These are phyloP conservation scores for Rhabditoides inermis DNA, from an alignment of 2,888 invertebrate genomes.

Conservation along the genomic window DNA sequence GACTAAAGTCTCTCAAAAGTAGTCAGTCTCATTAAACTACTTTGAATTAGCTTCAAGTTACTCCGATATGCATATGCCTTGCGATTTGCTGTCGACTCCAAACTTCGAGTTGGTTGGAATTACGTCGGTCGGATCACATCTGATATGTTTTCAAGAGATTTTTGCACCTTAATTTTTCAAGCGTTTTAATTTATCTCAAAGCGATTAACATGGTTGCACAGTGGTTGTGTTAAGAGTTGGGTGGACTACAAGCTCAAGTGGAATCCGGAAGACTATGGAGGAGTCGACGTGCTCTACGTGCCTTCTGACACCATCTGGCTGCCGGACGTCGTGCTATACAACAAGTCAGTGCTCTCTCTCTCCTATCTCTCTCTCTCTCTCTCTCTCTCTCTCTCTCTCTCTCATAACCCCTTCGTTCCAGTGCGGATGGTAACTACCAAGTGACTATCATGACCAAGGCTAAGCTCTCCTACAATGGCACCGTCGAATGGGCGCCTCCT, in stretches of 20 bases:
- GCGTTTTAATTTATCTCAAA: too few relatives aligned
- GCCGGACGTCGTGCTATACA: conserved; percentile 51
- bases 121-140: too few relatives aligned
- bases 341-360: conserved; percentile 34
- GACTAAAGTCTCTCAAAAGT: too few relatives aligned
- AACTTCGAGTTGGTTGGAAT: too few relatives aligned
- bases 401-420: conserved; percentile 15
- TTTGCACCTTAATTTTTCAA: too few relatives aligned
- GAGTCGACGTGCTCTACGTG: conserved; percentile 53
- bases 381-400: background rate
- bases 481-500: conserved; percentile 53
- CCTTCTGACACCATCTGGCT: conserved; percentile 52
- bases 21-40: too few relatives aligned
- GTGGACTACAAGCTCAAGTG: conserved; percentile 51
- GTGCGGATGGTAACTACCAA: conserved; percentile 54
- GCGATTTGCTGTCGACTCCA: too few relatives aligned
- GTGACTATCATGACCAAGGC: conserved; percentile 53
- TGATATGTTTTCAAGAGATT: too few relatives aligned
- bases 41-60: too few relatives aligned
- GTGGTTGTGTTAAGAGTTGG: conserved; percentile 52
- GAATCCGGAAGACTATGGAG: conserved; percentile 52
- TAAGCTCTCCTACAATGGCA: conserved; percentile 48
- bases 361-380: background rate
- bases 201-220: too few relatives aligned
- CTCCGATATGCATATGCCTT: too few relatives aligned